These are phyloP conservation scores for Clinocottus analis DNA, from an alignment of 2,113 vertebrate species.

Conservation along the genomic window DNA sequence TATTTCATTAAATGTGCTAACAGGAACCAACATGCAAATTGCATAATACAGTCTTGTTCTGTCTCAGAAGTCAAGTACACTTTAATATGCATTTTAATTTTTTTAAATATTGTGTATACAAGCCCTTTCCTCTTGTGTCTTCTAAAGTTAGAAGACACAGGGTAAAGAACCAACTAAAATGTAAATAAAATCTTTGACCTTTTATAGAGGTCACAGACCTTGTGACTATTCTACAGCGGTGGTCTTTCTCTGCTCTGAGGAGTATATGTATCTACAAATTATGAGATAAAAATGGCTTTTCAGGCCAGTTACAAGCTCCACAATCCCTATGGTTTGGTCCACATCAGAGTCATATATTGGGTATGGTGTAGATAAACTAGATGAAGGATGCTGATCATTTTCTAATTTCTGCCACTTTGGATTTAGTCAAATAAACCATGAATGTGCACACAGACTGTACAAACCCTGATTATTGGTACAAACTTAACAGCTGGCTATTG, in stretches of 20 bases:
- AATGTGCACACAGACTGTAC: neutral
- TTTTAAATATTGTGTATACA: neutral
- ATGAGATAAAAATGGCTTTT: neutral
- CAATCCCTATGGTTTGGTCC: neutral
- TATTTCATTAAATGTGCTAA: neutral
- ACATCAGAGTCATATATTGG: neutral
- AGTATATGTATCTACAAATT: neutral
- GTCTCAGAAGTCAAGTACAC: neutral
- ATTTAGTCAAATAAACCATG: neutral
- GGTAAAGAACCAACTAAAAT: neutral
- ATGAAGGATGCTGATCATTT: neutral
- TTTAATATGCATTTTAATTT: neutral
- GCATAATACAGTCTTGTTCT: neutral
- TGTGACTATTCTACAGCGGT: neutral
- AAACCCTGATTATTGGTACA: neutral
- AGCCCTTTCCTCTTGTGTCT: neutral
- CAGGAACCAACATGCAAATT: neutral
- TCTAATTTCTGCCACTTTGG: neutral
- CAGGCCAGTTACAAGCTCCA: neutral
- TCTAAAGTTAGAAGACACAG: neutral
- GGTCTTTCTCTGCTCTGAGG: neutral
- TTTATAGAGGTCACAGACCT: constrained; percentile 7
- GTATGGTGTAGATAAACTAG: neutral
- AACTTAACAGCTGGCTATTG: neutral
- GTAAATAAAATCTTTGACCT: constrained; percentile 1